A percentile compares a stretch with the other conserved stretches of the same genome.
phyloP scores from a whole-genome alignment of 2,888 invertebrate genomes.

The Antheraea yamamai region DNA sequence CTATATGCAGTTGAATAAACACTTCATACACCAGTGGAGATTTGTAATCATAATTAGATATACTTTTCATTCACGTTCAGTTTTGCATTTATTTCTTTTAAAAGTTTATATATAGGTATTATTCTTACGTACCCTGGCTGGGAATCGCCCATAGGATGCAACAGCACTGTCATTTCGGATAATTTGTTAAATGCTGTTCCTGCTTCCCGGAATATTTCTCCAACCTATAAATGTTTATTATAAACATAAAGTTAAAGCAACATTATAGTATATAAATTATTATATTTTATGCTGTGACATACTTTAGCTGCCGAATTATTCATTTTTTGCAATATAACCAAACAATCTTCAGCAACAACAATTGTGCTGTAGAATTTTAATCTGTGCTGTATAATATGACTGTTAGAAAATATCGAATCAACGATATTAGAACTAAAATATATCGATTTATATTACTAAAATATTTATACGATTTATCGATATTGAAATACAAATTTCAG shows the following conservation, averaged over 20 bases:
- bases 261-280: not conserved
- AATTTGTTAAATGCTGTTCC: conserved; percentile 96
- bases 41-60: not conserved
- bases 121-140: conserved; percentile 85
- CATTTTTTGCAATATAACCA: conserved; percentile 32
- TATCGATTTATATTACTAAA: too few species aligned
- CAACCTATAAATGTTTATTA: conserved; percentile 85
- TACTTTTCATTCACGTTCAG: not conserved
- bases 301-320: conserved; percentile 55
- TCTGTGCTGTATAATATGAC: too few species aligned
- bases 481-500: too few species aligned
- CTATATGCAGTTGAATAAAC: too few species aligned
- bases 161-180: conserved; percentile 95
- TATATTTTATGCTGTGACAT: conserved; percentile 25
- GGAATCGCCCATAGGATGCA: conserved; percentile 94
- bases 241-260: not conserved
- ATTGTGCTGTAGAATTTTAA: too few species aligned
- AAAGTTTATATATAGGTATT: not conserved
- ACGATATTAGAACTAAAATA: too few species aligned
- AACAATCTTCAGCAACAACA: not conserved
- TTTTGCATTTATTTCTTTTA: not conserved
- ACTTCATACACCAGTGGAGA: too few species aligned
- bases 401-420: too few species aligned
- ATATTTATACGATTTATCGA: too few species aligned
- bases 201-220: conserved; percentile 97